Percentiles rank a stretch among this genome's conserved stretches.
These are phyloP conservation scores for Eulithis prunata DNA, from an alignment of 2,888 invertebrate species.

Conservation along the genomic window DNA sequence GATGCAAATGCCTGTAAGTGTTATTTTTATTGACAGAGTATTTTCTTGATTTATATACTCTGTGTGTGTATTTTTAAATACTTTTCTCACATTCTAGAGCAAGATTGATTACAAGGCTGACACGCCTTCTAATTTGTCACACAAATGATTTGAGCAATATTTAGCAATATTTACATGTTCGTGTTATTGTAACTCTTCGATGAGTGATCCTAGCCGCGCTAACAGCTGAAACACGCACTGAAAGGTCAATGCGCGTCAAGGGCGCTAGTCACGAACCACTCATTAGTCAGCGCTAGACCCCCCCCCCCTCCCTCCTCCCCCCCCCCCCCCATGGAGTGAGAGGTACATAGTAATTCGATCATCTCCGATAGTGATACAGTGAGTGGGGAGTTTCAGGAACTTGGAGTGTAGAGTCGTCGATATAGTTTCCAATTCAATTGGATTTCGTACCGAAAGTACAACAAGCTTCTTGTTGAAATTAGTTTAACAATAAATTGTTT, in stretches of 20 bases:
- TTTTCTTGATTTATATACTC: too few relatives aligned
- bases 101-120: too few relatives aligned
- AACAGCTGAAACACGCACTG: conserved; percentile 8
- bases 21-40: too few relatives aligned
- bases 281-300: conserved; percentile 8
- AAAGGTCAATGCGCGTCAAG: conserved; percentile 15
- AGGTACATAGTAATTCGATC: conserved; percentile 22
- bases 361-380: conserved; percentile 18
- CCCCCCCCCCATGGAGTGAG: neutral
- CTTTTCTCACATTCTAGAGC: too few relatives aligned
- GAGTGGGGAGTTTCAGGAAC: conserved; percentile 12
- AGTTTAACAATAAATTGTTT: too few relatives aligned
- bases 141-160: conserved; percentile 8
- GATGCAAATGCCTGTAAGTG: too few relatives aligned
- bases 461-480: too few relatives aligned
- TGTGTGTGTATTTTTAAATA: too few relatives aligned
- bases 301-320: neutral
- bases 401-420: neutral
- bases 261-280: conserved; percentile 17
- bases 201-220: neutral
- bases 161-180: conserved; percentile 1
- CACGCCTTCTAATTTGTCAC: too few relatives aligned
- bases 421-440: neutral
- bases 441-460: too few relatives aligned
- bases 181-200: neutral